Conservation (phyloP, 2,888 invertebrate species). For the Dolichomitus sp. region DNA sequence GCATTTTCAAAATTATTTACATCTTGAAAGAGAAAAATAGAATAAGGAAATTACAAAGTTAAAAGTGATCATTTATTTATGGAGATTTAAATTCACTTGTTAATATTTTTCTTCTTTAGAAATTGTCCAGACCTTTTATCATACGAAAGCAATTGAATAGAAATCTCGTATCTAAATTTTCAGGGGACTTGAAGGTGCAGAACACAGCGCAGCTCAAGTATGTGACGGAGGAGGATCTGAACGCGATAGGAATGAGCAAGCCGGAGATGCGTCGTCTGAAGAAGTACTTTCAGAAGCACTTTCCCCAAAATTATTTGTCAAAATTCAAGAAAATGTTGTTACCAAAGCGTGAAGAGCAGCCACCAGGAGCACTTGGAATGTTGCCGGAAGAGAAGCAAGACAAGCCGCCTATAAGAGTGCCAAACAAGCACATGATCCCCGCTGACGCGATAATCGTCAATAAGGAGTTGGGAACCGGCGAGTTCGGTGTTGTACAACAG, state of each 20-base stretch:
- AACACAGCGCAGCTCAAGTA: slow-evolving; percentile 97
- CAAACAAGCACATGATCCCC: slow-evolving; percentile 94
- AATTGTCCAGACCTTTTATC: background rate
- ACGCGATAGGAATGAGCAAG: slow-evolving; percentile 96
- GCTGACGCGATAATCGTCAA: slow-evolving; percentile 97
- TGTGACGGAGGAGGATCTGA: slow-evolving; percentile 96
- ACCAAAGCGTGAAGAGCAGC: slow-evolving; percentile 87
- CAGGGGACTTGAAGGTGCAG: slow-evolving; percentile 93
- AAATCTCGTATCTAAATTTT: background rate
- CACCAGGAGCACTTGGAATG: slow-evolving; percentile 80
- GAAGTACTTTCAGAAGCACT: slow-evolving; percentile 97
- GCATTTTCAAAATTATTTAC: too few relatives aligned
- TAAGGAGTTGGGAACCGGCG: slow-evolving; percentile 98
- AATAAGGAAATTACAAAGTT: too few relatives aligned
- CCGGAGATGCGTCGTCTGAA: slow-evolving; percentile 98
- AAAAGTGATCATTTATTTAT: too few relatives aligned
- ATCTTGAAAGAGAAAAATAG: too few relatives aligned
- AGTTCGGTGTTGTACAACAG: slow-evolving; percentile 99
- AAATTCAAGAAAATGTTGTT: slow-evolving; percentile 95
- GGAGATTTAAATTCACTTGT: too few relatives aligned
- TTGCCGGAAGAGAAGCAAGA: slow-evolving; percentile 84
- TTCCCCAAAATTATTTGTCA: slow-evolving; percentile 96
- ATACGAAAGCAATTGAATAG: background rate
- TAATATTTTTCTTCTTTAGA: too few relatives aligned
- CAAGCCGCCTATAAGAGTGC: slow-evolving; percentile 88